Percentiles rank a stretch among this genome's conserved stretches.
Conservation (phyloP, 92 coral and sea anemone genomes). For the Porites cylindrica region DNA sequence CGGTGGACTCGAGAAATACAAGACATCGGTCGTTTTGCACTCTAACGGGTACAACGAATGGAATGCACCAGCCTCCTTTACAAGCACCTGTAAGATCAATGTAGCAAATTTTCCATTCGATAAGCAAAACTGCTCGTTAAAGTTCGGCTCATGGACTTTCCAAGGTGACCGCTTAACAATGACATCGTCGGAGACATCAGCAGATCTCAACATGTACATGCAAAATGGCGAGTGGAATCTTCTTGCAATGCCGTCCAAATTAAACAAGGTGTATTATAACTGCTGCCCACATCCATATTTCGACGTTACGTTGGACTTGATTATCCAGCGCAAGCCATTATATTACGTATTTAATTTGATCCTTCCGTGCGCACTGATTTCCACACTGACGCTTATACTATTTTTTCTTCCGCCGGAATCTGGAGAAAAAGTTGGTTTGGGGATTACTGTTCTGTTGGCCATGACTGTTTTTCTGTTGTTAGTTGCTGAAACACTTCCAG, state of each 20-base stretch:
- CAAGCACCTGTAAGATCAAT: slow-evolving; percentile 91
- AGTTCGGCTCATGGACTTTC: slow-evolving; percentile 97
- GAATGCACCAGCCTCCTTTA: slow-evolving; percentile 90
- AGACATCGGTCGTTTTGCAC: slow-evolving; percentile 76
- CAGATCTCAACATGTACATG: slow-evolving; percentile 73
- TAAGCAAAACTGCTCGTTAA: slow-evolving; percentile 89
- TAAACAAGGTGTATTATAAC: slow-evolving; percentile 75
- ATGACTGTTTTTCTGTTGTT: slow-evolving; percentile 95
- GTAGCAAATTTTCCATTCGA: slow-evolving; percentile 95
- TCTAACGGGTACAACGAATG: slow-evolving; percentile 79
- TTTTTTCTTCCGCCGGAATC: slow-evolving; percentile 95
- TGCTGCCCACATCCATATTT: slow-evolving; percentile 75
- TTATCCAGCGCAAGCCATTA: slow-evolving; percentile 84
- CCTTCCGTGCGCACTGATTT: slow-evolving; percentile 93
- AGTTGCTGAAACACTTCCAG: slow-evolving; percentile 91
- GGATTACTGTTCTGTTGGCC: slow-evolving; percentile 94
- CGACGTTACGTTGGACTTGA: slow-evolving; percentile 80
- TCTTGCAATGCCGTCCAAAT: slow-evolving; percentile 74
- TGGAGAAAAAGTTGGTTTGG: slow-evolving; percentile 94
- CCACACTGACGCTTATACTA: slow-evolving; percentile 78
- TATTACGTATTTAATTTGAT: slow-evolving; percentile 92
- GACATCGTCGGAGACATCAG: slow-evolving; percentile 68
- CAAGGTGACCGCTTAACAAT: slow-evolving; percentile 83
- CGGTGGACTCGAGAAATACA: slow-evolving; percentile 89
- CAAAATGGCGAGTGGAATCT: slow-evolving; percentile 90